A percentile compares a stretch with the other conserved stretches of the same genome.
Conservation (phyloP, 2,888 invertebrate species). For the Hirudinaria manillensis region DNA sequence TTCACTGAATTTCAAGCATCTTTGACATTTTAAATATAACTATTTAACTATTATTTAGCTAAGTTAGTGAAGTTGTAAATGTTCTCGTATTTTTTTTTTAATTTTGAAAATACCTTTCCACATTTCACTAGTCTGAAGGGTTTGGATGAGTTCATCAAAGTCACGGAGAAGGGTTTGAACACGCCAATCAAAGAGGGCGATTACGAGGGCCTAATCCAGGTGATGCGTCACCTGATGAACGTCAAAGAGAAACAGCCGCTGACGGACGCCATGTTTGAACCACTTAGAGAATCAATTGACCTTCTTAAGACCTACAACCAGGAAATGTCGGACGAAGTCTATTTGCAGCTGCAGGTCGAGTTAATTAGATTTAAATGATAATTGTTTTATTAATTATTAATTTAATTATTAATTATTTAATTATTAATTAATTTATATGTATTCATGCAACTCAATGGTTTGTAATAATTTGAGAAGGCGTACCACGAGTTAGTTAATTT, state of each 20-base stretch:
- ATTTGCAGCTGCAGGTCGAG: conserved; percentile 71
- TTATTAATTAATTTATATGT: not conserved
- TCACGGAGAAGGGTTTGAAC: conserved; percentile 79
- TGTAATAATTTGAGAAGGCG: not conserved
- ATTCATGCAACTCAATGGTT: not conserved
- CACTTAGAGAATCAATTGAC: conserved; percentile 84
- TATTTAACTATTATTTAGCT: too few relatives aligned
- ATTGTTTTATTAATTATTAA: not conserved
- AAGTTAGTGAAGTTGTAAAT: too few relatives aligned
- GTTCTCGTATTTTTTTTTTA: not conserved
- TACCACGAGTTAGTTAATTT: too few relatives aligned
- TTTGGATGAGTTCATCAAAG: conserved; percentile 77
- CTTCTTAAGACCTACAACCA: conserved; percentile 87
- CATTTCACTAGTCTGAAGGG: conserved; percentile 65
- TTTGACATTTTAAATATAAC: too few relatives aligned
- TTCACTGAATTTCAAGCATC: not conserved
- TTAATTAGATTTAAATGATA: not conserved
- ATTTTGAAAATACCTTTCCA: not conserved
- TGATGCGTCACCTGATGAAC: conserved; percentile 87
- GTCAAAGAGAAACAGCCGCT: conserved; percentile 80
- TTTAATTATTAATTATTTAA: not conserved
- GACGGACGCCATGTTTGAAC: conserved; percentile 92
- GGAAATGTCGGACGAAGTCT: conserved; percentile 92
- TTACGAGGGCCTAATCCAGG: conserved; percentile 68
- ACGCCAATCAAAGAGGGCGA: conserved; percentile 79